These are phyloP conservation scores for Congeria kusceri DNA, from an alignment of 2,888 invertebrate genomes.

Conservation along the genomic window DNA sequence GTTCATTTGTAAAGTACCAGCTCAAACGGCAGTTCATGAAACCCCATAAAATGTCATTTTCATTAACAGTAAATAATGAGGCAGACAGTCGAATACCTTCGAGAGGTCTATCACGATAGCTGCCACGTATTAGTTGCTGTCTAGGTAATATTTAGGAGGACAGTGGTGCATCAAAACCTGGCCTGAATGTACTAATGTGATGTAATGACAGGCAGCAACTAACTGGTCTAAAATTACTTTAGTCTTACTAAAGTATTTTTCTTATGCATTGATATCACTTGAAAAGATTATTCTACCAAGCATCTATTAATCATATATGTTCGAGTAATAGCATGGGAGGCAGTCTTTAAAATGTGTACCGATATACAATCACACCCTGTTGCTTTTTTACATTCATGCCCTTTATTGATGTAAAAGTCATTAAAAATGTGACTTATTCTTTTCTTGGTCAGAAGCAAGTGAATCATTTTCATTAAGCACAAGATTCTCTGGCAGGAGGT, in stretches of 20 bases:
- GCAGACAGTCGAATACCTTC: no score
- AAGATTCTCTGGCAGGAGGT: constrained; percentile 1
- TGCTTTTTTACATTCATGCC: constrained; percentile 7
- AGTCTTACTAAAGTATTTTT: not conserved
- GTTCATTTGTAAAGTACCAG: no score
- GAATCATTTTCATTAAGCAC: not conserved
- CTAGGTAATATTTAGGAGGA: not conserved
- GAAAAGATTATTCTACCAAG: not conserved
- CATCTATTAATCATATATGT: constrained; percentile 12
- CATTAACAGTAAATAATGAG: no score
- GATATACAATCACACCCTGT: not conserved
- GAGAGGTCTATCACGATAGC: no score
- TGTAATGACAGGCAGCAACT: not conserved
- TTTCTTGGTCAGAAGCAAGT: not conserved
- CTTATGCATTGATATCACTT: not conserved
- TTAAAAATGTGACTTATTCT: not conserved
- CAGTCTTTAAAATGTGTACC: constrained; percentile 5
- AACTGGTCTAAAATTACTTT: not conserved
- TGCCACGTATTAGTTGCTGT: no score
- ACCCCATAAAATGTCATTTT: no score
- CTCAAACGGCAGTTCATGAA: no score
- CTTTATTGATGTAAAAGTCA: constrained; percentile 5
- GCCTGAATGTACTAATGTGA: not conserved
- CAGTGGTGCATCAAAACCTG: not conserved
- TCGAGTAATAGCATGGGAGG: constrained; percentile 10